A percentile compares a stretch with the other conserved stretches of the same genome.
phyloP scores from a whole-genome alignment of 2,797 vertebrate genomes.

The Onychomys torridus region DNA sequence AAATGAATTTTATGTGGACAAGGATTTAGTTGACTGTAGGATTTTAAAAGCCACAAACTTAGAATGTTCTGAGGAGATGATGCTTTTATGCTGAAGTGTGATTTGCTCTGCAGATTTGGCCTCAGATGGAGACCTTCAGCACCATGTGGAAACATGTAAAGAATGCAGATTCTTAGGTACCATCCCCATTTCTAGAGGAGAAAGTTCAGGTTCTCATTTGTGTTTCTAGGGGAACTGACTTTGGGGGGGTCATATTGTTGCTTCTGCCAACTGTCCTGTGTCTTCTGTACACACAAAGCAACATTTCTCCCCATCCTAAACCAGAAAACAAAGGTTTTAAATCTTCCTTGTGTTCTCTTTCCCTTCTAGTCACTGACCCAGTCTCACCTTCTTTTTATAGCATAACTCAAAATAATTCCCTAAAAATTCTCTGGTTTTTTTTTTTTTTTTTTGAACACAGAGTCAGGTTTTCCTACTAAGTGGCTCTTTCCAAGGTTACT shows the following conservation, averaged over 20 bases:
- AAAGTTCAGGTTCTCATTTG: neutral
- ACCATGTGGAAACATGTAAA: neutral
- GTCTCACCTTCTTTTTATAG: neutral
- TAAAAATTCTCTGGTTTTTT: constrained; percentile 7
- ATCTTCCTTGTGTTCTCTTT: neutral
- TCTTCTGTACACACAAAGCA: neutral
- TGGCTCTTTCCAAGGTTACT: neutral
- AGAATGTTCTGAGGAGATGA: neutral
- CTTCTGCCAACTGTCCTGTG: neutral
- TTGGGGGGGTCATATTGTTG: neutral
- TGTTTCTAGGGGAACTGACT: neutral
- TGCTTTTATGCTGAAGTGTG: neutral
- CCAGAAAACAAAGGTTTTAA: neutral
- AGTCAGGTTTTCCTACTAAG: neutral
- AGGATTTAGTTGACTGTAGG: neutral
- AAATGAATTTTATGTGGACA: neutral
- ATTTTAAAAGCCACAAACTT: neutral
- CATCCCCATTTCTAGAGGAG: neutral
- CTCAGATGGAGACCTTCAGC: neutral
- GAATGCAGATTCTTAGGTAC: neutral
- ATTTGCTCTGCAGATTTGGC: neutral
- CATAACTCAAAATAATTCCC: constrained; percentile 33
- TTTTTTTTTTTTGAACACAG: neutral
- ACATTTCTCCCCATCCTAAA: neutral
- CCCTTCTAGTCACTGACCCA: neutral